Evolutionary conservation across 1,140 invertebrate genomes (phyloP).

Genomic region (Myzus persicae): DNA sequence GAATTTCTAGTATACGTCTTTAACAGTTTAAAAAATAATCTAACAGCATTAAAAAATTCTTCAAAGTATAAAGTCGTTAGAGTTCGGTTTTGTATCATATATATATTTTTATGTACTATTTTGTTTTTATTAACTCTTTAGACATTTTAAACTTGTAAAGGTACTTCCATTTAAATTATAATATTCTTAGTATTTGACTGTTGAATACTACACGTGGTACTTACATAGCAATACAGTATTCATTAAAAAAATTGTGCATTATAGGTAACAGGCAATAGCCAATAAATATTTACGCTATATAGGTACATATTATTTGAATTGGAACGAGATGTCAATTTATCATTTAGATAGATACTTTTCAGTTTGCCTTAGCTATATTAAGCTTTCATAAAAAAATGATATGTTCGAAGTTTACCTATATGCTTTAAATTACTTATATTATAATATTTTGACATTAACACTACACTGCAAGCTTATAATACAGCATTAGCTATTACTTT

Average conservation of each 20-base stretch:
- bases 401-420: neutral
- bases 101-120: neutral
- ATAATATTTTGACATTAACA: neutral
- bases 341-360: neutral
- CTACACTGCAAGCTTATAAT: neutral
- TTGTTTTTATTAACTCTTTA: neutral
- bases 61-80: neutral
- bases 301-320: neutral
- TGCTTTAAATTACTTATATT: neutral
- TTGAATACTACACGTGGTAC: neutral
- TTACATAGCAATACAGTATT: neutral
- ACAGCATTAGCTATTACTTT: neutral
- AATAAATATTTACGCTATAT: neutral
- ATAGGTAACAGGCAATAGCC: neutral
- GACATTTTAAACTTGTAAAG: neutral
- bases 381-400: neutral
- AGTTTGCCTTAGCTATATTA: neutral
- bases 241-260: neutral
- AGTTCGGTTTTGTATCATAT: neutral
- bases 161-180: neutral
- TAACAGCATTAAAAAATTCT: neutral
- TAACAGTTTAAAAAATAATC: neutral
- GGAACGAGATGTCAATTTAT: neutral
- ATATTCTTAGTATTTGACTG: too few relatives aligned
- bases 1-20: neutral